Conservation (phyloP, 2,113 vertebrate genomes). For the Oncorhynchus mykiss region DNA sequence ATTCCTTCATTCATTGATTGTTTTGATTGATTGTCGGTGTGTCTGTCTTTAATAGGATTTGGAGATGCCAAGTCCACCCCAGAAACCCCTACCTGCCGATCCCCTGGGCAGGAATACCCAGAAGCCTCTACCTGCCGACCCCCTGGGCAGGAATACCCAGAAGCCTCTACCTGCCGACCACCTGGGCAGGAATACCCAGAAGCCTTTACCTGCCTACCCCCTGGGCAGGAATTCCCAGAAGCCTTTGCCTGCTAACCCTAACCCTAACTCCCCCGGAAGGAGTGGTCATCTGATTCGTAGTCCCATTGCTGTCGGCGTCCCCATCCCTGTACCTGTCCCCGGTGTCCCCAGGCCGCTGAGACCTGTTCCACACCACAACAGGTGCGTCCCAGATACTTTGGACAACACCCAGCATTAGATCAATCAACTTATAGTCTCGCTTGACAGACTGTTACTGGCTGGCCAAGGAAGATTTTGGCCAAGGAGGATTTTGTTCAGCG, state of each 20-base stretch:
- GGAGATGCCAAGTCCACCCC: constrained; percentile 85
- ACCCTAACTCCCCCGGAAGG: constrained; percentile 79
- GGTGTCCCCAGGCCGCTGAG: constrained; percentile 50
- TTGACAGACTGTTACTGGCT: too few relatives aligned
- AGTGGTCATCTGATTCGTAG: constrained; percentile 45
- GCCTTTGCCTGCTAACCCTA: constrained; percentile 69
- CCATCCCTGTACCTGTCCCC: constrained; percentile 24
- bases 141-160: neutral
- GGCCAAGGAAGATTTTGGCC: too few relatives aligned
- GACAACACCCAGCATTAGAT: neutral
- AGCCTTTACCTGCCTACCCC: too few relatives aligned
- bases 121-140: too few relatives aligned
- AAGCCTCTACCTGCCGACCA: constrained; percentile 42
- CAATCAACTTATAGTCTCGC: too few relatives aligned
- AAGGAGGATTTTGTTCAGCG: neutral
- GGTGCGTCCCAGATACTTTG: constrained; percentile 61
- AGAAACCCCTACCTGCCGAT: constrained; percentile 83
- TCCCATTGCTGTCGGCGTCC: constrained; percentile 30
- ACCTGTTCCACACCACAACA: constrained; percentile 61
- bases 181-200: constrained; percentile 51
- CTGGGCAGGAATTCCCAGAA: constrained; percentile 71
- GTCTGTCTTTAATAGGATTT: constrained; percentile 67
- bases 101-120: too few relatives aligned
- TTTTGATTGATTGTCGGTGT: neutral
- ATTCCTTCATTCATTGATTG: too few relatives aligned